Percentiles rank a stretch among this genome's conserved stretches.
Conservation (phyloP, 2,888 invertebrate species). For the Eupithecia tripunctaria region DNA sequence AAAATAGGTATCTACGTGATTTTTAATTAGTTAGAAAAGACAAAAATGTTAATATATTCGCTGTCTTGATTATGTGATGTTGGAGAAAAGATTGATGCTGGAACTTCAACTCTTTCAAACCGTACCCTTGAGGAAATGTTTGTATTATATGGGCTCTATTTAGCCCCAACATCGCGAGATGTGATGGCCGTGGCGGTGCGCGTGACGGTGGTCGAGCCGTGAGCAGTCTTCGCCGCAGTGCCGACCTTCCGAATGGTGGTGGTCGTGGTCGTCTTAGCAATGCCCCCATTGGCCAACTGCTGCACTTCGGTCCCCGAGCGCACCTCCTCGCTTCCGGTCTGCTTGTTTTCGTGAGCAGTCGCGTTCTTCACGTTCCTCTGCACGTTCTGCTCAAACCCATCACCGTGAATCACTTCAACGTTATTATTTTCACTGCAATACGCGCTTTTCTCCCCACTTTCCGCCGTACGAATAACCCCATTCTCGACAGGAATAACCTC, state of each 20-base stretch:
- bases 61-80: slow-evolving; percentile 16
- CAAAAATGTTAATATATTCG: slow-evolving; percentile 19
- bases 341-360: slow-evolving; percentile 67
- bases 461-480: slow-evolving; percentile 63
- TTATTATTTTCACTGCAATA: slow-evolving; percentile 61
- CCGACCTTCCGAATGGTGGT: slow-evolving; percentile 74
- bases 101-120: slow-evolving; percentile 34
- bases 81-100: slow-evolving; percentile 15
- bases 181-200: slow-evolving; percentile 73
- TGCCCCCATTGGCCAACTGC: slow-evolving; percentile 72
- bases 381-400: slow-evolving; percentile 70
- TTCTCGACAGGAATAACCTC: slow-evolving; percentile 73
- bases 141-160: slow-evolving; percentile 53
- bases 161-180: slow-evolving; percentile 75
- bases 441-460: slow-evolving; percentile 66
- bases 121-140: slow-evolving; percentile 19
- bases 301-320: slow-evolving; percentile 71
- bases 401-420: slow-evolving; percentile 61
- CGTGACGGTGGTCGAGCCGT: slow-evolving; percentile 65
- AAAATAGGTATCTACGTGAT: slow-evolving; percentile 23
- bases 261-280: slow-evolving; percentile 73
- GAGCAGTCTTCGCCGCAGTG: slow-evolving; percentile 71
- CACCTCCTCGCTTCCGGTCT: slow-evolving; percentile 69
- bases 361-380: slow-evolving; percentile 65
- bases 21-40: slow-evolving; percentile 16